A percentile compares a stretch with the other conserved stretches of the same genome.
These are phyloP conservation scores for Polydrusus pterygomalis DNA, from an alignment of 2,888 invertebrate genomes.

Conservation along the genomic window DNA sequence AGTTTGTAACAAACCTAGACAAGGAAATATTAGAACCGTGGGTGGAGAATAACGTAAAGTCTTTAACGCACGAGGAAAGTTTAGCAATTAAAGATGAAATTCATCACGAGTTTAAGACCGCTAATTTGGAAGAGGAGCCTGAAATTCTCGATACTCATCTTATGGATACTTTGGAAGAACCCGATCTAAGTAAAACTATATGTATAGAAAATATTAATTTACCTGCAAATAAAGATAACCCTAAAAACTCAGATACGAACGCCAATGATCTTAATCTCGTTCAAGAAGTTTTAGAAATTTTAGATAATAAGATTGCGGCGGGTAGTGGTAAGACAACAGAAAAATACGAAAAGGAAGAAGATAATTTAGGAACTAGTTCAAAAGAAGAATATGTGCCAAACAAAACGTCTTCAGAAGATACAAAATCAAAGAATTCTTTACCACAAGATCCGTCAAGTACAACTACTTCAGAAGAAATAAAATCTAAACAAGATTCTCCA, in stretches of 20 bases:
- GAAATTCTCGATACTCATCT: conserved; percentile 56
- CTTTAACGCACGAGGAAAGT: conserved; percentile 56
- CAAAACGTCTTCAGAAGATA: background rate
- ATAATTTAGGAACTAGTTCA: no score
- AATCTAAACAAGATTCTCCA: background rate
- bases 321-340: background rate
- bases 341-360: background rate
- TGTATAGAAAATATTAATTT: conserved; percentile 44
- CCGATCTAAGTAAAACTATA: conserved; percentile 52
- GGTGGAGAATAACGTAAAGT: conserved; percentile 56
- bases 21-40: conserved; percentile 62
- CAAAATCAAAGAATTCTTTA: conserved; percentile 1
- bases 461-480: background rate
- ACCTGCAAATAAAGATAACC: conserved; percentile 21
- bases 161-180: conserved; percentile 50
- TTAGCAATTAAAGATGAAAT: conserved; percentile 56
- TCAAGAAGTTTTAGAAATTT: conserved; percentile 38
- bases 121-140: conserved; percentile 48
- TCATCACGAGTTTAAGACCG: conserved; percentile 51
- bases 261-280: conserved; percentile 13
- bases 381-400: background rate
- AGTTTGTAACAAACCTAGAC: conserved; percentile 59
- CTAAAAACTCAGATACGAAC: background rate
- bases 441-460: background rate
- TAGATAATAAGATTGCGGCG: conserved; percentile 24